Percentiles rank a stretch among this genome's conserved stretches.
phyloP scores from a whole-genome alignment of 2,797 vertebrate genomes.

The Micromesistius poutassou region DNA sequence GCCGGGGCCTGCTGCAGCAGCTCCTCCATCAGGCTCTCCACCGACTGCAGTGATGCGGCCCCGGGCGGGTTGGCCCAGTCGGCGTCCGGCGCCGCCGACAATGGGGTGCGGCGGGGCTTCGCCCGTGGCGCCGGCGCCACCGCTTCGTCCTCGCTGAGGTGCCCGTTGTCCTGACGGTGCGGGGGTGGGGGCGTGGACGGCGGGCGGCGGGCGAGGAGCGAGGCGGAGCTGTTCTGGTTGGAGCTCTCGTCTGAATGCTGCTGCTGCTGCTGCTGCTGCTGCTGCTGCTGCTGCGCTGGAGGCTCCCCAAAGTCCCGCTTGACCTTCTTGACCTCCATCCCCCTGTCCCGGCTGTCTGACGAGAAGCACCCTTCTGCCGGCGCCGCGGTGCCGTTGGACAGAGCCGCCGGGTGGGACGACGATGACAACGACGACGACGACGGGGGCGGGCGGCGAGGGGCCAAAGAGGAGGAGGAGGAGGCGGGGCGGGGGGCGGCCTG shows the following conservation, averaged over 20 bases:
- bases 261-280: neutral
- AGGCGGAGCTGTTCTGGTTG: constrained; percentile 61
- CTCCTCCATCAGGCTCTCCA: constrained; percentile 82
- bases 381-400: constrained; percentile 73
- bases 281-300: neutral
- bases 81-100: constrained; percentile 28
- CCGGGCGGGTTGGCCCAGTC: constrained; percentile 33
- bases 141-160: constrained; percentile 35
- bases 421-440: neutral
- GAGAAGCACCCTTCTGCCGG: constrained; percentile 42
- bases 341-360: constrained; percentile 65
- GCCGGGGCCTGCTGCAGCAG: constrained; percentile 73
- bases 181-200: constrained; percentile 44
- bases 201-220: constrained; percentile 27
- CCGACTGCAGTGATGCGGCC: constrained; percentile 60
- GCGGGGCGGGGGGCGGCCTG: constrained; percentile 18
- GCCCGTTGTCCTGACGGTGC: constrained; percentile 41
- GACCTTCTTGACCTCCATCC: constrained; percentile 83
- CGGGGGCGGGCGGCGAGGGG: constrained; percentile 31
- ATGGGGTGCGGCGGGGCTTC: constrained; percentile 25
- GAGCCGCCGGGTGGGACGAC: constrained; percentile 62
- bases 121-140: constrained; percentile 26
- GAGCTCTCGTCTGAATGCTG: constrained; percentile 61
- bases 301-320: constrained; percentile 75
- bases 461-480: constrained; percentile 41